Percentiles rank a stretch among this genome's conserved stretches.
phyloP scores from a whole-genome alignment of 2,797 vertebrate genomes.

The Telmatherina bonti region DNA sequence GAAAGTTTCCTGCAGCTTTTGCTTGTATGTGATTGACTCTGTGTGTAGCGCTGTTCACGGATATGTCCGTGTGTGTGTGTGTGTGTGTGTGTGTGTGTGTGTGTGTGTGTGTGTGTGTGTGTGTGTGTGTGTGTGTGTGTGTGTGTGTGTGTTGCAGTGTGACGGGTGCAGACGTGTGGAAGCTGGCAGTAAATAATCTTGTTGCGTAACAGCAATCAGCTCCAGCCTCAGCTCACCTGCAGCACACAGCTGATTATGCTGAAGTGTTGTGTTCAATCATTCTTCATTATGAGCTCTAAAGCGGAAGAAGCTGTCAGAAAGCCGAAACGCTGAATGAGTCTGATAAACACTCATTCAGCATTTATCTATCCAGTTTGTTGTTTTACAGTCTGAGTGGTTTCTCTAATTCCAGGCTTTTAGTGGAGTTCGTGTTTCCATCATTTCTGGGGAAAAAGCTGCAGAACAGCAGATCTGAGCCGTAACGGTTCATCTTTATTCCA shows the following conservation, averaged over 20 bases:
- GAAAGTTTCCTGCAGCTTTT: too few relatives aligned
- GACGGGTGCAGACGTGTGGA: neutral
- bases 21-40: too few relatives aligned
- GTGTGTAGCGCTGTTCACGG: neutral
- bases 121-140: too few relatives aligned
- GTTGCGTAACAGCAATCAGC: conserved; percentile 45
- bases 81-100: too few relatives aligned
- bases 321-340: conserved; percentile 30
- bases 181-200: conserved; percentile 23
- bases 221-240: conserved; percentile 50
- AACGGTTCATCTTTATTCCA: neutral
- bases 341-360: conserved; percentile 4
- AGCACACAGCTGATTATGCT: conserved; percentile 20
- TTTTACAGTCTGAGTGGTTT: neutral
- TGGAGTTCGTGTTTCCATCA: too few relatives aligned
- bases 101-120: too few relatives aligned
- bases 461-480: too few relatives aligned
- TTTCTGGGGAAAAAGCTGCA: neutral
- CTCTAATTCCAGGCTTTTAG: neutral
- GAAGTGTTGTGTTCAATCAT: neutral
- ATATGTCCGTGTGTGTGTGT: too few relatives aligned
- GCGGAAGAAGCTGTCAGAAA: conserved; percentile 1
- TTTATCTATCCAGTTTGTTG: conserved; percentile 1
- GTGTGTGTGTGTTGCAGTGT: neutral
- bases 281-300: conserved; percentile 12